Base-by-base conservation (phyloP, 2,888 invertebrate genomes). In the Lasioglossum figueresi region DNA sequence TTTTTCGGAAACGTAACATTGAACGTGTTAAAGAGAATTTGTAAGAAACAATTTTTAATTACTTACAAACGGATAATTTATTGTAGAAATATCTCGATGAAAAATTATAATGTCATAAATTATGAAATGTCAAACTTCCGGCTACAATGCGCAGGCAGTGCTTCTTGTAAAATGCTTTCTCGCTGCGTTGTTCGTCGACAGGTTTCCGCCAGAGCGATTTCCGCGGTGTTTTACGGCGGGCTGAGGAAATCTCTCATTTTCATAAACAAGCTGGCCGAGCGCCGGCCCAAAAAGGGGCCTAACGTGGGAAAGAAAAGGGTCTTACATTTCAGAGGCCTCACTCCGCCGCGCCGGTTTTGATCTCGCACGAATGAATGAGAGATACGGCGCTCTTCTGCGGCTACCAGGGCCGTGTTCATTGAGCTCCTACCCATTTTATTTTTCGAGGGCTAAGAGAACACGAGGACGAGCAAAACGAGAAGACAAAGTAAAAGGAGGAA, bases 361-460 rank as follows among this genome's bases (percentile, higher is more conserved):
- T 91, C 89, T 91, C 86, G 89, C 88, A 90, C 87, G 87, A 88
- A 91, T 93, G 92, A 93, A 92, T 92, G 93, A 88, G 88, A 87
- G 88, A 83, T 87, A 91, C 86, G 90, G 86, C 88, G 88, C 88
- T 90, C 84, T 88, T 88, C 88, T 86, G 88, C 88, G 89, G 91
- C 90, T 89, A 89, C 88, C 86, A 90, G 81, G 83, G 68, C 77
- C 88, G 82, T 85, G 86, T 88, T 82, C 85, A 91, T 89, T 90
- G 86, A 88, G 90, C 87, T 86, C 82, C 75, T 82, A 86, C 84
- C 84, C 84, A 70, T 87, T 86, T 86, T 77, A 82, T 87, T 77
- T 85, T 87, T 82, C 34, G 87, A 78, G 78, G 72, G 79, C 82
- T 80, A 82, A 71, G 63, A 73, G 71, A 79, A 80, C 77, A 70